These are phyloP conservation scores for Drosophila setosimentum DNA, from an alignment of 2,888 invertebrate species.

Conservation along the genomic window DNA sequence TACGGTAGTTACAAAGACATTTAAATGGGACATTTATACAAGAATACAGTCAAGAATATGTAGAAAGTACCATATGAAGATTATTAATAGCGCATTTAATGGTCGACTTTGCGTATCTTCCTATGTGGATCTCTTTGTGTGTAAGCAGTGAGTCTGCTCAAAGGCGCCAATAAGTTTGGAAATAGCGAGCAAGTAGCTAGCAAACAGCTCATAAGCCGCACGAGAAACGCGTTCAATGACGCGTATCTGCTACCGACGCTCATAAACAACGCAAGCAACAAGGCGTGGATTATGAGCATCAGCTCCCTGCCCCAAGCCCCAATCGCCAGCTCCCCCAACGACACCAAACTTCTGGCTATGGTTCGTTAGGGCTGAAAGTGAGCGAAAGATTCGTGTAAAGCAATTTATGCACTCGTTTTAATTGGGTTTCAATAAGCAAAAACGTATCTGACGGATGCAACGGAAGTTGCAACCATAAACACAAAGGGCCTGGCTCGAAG, in stretches of 20 bases:
- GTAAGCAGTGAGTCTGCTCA: constrained; percentile 16
- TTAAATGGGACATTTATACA: neutral
- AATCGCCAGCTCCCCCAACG: neutral
- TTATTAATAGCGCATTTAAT: constrained; percentile 28
- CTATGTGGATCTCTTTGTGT: constrained; percentile 20
- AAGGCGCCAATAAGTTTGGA: constrained; percentile 40
- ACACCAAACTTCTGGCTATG: constrained; percentile 60
- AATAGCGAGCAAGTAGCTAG: constrained; percentile 43
- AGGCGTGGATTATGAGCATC: constrained; percentile 70
- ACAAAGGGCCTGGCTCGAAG: constrained; percentile 25
- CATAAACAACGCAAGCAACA: constrained; percentile 75
- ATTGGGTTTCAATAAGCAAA: constrained; percentile 63
- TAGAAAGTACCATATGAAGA: neutral
- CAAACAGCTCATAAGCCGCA: constrained; percentile 54
- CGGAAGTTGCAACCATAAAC: constrained; percentile 48
- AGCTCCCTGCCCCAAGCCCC: constrained; percentile 8
- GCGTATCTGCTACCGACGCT: constrained; percentile 63
- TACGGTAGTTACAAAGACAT: neutral
- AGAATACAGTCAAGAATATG: neutral
- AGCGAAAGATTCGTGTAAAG: constrained; percentile 66
- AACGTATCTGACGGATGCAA: constrained; percentile 54
- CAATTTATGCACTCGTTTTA: constrained; percentile 76
- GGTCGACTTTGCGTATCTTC: neutral
- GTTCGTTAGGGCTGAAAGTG: constrained; percentile 71
- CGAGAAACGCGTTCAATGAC: constrained; percentile 71